Evolutionary conservation across 2,888 invertebrate species (phyloP).

Genomic region (Ypsolopha sequella): DNA sequence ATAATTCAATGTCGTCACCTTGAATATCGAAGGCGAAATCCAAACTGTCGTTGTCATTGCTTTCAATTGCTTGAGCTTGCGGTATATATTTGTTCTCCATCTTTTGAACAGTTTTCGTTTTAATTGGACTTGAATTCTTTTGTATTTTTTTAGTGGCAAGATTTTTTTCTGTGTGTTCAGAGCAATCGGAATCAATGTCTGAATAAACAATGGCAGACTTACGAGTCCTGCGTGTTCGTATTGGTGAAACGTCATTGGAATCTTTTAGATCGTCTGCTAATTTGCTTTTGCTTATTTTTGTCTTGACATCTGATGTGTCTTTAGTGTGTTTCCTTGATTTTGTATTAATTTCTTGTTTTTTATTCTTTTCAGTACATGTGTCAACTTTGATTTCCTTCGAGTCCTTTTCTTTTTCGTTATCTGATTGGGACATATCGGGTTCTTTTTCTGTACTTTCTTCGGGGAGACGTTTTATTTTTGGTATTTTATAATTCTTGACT

Average conservation of each 20-base stretch:
- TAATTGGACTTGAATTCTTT: neutral
- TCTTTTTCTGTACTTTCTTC: slow-evolving; percentile 14
- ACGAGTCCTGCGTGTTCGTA: slow-evolving; percentile 20
- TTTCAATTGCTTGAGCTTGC: slow-evolving; percentile 3
- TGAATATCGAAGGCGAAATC: neutral
- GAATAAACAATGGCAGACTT: slow-evolving; percentile 21
- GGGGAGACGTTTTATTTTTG: slow-evolving; percentile 49
- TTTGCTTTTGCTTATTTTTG: slow-evolving; percentile 9
- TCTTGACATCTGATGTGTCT: slow-evolving; percentile 5
- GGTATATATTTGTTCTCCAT: slow-evolving; percentile 1
- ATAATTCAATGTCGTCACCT: slow-evolving; percentile 39
- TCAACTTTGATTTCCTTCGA: slow-evolving; percentile 7
- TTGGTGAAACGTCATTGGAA: slow-evolving; percentile 7
- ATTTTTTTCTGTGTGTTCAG: slow-evolving; percentile 16
- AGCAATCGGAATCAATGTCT: slow-evolving; percentile 31
- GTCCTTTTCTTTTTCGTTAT: slow-evolving; percentile 9
- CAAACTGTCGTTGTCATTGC: neutral
- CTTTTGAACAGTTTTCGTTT: slow-evolving; percentile 2
- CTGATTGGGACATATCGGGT: neutral
- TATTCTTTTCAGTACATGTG: neutral
- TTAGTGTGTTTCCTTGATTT: slow-evolving; percentile 8
- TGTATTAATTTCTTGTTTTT: slow-evolving; percentile 5
- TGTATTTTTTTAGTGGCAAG: too few species aligned
- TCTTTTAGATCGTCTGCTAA: slow-evolving; percentile 7
- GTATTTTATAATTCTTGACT: slow-evolving; percentile 62